Evolutionary conservation across 2,888 invertebrate genomes (phyloP).

Genomic region (Brachyptera risi): DNA sequence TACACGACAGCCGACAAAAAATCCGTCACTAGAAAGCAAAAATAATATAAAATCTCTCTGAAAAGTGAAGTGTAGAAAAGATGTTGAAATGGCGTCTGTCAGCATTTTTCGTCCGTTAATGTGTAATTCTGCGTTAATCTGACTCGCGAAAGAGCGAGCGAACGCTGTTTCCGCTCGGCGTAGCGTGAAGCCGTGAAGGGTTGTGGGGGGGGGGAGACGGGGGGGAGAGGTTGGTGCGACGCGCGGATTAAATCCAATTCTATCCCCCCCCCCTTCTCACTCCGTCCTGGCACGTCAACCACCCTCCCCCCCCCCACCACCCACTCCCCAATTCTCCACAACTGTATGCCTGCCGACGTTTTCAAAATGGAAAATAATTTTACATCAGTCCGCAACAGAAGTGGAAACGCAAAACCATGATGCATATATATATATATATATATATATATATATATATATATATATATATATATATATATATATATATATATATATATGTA

Average conservation of each 20-base stretch:
- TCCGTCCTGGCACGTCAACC: too few relatives aligned
- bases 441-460: not conserved
- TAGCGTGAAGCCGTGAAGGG: conserved; percentile 30
- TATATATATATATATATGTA: not conserved
- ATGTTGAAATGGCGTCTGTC: conserved; percentile 25
- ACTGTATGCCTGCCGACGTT: conserved; percentile 14
- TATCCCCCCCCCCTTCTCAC: conserved; percentile 15
- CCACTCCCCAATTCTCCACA: not conserved
- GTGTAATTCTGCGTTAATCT: conserved; percentile 34
- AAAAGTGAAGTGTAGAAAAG: conserved; percentile 16
- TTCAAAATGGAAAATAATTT: conserved; percentile 35
- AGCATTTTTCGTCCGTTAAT: conserved; percentile 32
- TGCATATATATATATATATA: too few relatives aligned
- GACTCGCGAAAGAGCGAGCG: conserved; percentile 23
- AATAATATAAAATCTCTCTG: conserved; percentile 8
- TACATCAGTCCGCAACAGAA: conserved; percentile 24
- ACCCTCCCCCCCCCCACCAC: conserved; percentile 7
- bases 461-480: conserved; percentile 1
- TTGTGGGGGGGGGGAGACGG: conserved; percentile 4
- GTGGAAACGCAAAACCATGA: conserved; percentile 10
- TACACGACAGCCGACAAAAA: too few relatives aligned
- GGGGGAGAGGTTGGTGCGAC: conserved; percentile 8
- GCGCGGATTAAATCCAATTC: conserved; percentile 34
- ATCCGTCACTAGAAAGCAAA: not conserved
- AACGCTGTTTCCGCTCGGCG: conserved; percentile 30